phyloP scores from a whole-genome alignment of 2,113 vertebrate genomes.

The Hipposideros armiger region DNA sequence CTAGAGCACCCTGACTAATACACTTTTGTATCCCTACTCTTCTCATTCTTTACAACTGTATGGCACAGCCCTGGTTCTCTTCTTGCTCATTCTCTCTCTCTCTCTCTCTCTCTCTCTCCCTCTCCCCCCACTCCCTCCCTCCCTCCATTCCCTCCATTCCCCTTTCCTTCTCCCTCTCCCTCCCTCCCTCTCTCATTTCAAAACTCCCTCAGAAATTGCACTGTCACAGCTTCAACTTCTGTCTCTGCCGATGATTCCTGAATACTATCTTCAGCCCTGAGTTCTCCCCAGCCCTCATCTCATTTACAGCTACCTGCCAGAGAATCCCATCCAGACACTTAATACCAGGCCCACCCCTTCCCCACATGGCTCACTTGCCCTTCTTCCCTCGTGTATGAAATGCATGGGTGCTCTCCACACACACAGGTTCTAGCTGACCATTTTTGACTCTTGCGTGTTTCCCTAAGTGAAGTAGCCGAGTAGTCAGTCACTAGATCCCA shows the following conservation, averaged over 20 bases:
- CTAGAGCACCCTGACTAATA: background rate
- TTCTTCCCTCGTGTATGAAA: background rate
- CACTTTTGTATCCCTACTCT: background rate
- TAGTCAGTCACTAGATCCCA: background rate
- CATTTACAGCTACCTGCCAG: background rate
- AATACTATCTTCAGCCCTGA: background rate
- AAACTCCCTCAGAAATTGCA: background rate
- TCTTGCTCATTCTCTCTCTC: background rate
- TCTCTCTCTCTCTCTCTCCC: background rate
- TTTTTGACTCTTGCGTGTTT: background rate
- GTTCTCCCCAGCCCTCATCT: background rate
- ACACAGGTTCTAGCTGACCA: background rate
- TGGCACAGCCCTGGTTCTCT: background rate
- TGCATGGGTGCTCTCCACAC: too few relatives aligned
- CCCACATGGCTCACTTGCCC: fast-evolving
- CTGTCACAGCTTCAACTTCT: background rate
- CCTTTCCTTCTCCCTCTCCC: background rate
- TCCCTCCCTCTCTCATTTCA: background rate
- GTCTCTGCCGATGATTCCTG: background rate
- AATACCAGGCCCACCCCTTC: background rate
- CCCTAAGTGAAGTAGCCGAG: background rate
- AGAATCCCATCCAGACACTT: background rate
- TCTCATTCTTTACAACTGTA: background rate
- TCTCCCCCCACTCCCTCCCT: background rate
- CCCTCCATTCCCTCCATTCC: background rate